Percentiles rank a stretch among this genome's conserved stretches.
phyloP scores from a whole-genome alignment of 2,113 vertebrate species.

The Nematolebias whitei region DNA sequence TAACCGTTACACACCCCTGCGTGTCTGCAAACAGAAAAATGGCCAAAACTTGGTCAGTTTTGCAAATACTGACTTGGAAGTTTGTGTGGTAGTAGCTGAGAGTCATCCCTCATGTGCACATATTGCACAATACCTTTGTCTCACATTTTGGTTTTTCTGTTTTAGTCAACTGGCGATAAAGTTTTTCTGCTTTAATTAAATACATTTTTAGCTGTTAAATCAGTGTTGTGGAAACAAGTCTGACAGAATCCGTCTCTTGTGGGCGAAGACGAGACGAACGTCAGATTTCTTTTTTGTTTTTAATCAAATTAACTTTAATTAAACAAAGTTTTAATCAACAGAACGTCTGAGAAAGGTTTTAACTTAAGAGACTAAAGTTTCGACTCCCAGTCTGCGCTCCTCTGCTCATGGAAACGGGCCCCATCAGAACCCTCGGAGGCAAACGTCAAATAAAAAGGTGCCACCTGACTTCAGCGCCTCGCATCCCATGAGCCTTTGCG shows the following conservation, averaged over 20 bases:
- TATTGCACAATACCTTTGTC: too few relatives aligned
- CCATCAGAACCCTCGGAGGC: neutral
- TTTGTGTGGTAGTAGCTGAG: too few relatives aligned
- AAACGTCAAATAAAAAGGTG: slow-evolving; percentile 8
- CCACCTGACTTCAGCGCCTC: slow-evolving; percentile 19
- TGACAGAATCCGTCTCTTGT: neutral
- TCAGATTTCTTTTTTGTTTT: slow-evolving; percentile 3
- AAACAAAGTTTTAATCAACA: slow-evolving; percentile 17
- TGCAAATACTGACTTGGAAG: too few relatives aligned
- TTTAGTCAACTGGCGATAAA: too few relatives aligned
- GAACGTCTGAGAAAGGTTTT: slow-evolving; percentile 10
- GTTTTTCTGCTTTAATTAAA: too few relatives aligned
- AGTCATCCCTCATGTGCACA: too few relatives aligned
- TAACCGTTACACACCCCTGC: too few relatives aligned
- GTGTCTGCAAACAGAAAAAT: too few relatives aligned
- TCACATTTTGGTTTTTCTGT: too few relatives aligned
- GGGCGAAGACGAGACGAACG: slow-evolving; percentile 5
- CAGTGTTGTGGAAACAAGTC: too few relatives aligned
- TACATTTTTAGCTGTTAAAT: too few relatives aligned
- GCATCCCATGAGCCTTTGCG: neutral
- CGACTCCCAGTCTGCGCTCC: slow-evolving; percentile 4
- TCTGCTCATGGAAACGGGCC: slow-evolving; percentile 38
- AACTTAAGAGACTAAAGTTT: slow-evolving; percentile 28
- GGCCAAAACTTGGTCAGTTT: too few relatives aligned
- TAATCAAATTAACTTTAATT: slow-evolving; percentile 16